phyloP scores from a whole-genome alignment of 2,888 invertebrate genomes.

The Pilophorus perplexus region DNA sequence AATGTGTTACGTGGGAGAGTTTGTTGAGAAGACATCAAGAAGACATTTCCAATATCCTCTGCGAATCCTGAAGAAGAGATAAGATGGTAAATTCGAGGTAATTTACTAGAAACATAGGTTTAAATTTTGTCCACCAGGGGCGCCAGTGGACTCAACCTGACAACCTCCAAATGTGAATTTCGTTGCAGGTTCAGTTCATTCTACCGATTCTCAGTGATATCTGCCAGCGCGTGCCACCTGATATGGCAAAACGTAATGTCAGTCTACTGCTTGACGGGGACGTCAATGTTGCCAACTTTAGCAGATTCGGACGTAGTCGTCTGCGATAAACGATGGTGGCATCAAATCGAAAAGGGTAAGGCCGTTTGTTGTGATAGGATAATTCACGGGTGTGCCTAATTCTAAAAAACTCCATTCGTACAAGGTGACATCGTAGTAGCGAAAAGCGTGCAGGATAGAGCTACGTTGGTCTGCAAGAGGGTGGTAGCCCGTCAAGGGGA shows the following conservation, averaged over 20 bases:
- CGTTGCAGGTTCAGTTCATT: neutral
- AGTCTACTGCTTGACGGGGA: conserved; percentile 10
- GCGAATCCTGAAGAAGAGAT: too few species aligned
- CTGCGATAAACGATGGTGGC: conserved; percentile 21
- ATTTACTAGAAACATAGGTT: too few species aligned
- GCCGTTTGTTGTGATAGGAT: neutral
- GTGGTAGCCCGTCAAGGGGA: conserved; percentile 12
- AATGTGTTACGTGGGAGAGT: too few species aligned
- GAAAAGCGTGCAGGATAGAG: neutral
- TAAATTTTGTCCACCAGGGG: too few species aligned
- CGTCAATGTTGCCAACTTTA: conserved; percentile 14
- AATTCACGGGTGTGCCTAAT: neutral
- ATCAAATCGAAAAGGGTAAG: neutral
- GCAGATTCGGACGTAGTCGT: conserved; percentile 6
- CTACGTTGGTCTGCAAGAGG: conserved; percentile 17
- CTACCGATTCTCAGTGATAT: neutral
- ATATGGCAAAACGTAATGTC: conserved; percentile 20
- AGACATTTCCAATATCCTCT: too few species aligned
- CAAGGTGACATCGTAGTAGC: conserved; percentile 22
- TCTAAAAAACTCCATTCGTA: neutral
- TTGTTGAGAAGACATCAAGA: too few species aligned
- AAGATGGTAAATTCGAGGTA: too few species aligned
- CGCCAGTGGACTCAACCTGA: too few species aligned
- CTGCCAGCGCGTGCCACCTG: neutral
- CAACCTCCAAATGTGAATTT: too few species aligned